Conservation (phyloP, 2,888 invertebrate genomes). For the Brachylomia viminalis region DNA sequence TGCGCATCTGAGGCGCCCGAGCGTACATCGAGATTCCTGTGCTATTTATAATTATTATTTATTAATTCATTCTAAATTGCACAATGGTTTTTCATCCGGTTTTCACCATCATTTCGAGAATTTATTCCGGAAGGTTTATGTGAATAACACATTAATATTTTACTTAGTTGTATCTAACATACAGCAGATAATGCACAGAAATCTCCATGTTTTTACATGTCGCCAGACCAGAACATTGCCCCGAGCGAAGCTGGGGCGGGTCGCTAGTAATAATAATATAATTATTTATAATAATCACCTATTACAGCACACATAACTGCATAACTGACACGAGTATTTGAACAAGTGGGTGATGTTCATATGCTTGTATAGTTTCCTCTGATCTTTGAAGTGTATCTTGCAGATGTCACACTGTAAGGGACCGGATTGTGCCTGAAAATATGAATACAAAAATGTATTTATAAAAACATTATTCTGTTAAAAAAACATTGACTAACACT, state of each 20-base stretch:
- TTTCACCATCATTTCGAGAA: neutral
- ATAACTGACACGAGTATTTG: conserved; percentile 83
- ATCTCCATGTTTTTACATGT: neutral
- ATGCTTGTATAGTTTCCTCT: conserved; percentile 84
- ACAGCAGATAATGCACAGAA: neutral
- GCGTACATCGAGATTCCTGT: no score
- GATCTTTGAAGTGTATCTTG: conserved; percentile 79
- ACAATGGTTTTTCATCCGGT: neutral
- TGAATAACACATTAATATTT: neutral
- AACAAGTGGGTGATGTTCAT: conserved; percentile 84
- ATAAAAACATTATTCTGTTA: neutral
- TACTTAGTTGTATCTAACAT: no score
- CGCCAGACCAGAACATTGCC: no score
- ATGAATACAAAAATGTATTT: neutral
- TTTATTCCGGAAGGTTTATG: neutral
- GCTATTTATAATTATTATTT: no score
- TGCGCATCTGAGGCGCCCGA: no score
- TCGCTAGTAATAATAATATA: neutral
- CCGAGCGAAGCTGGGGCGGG: neutral
- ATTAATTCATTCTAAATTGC: neutral
- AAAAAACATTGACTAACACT: neutral
- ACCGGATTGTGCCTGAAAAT: conserved; percentile 77
- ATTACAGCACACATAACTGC: conserved; percentile 81
- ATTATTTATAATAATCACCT: conserved; percentile 74
- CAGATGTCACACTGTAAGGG: conserved; percentile 84